Base-by-base conservation (phyloP, 1,140 invertebrate species). In the Papilio polytes region DNA sequence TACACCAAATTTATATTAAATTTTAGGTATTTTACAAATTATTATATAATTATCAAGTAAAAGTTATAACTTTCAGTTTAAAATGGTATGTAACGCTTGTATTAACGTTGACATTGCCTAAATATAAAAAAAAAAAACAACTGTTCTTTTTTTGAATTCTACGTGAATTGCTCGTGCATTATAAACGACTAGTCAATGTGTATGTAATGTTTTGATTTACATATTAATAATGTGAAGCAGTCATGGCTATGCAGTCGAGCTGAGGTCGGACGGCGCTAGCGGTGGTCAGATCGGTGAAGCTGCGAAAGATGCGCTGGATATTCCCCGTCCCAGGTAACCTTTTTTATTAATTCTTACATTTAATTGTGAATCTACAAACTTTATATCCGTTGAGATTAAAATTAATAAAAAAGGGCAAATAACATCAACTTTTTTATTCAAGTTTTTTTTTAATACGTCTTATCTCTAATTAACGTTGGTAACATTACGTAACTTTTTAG, bases 291-390 rank as follows among this genome's bases (percentile, higher is more conserved):
- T 76, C 79, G 79, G 66, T 77, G 80, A 85, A 86, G 80, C 66
- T 80, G 86, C 87, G 80, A 92, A 91, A 87, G 88, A 94, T 94
- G 92, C 92, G 91, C 87, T 94, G 92, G 92, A 93, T 94, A 89
- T 92, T 93, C 82, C 92, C 91, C 85, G 91, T 94, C 73, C 92
- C 92, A 93, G 92, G 92, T 94, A 36, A n/a, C n/a, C n/a, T 4
- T 36, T 36, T 36, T 36, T 36, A 36, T 36, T 36, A 3, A 36
- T n/a, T n/a, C n/a, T n/a, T n/a, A n/a, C n/a, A n/a, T n/a, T n/a
- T n/a, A n/a, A n/a, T n/a, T n/a, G n/a, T n/a, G n/a, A n/a, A n/a
- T n/a, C n/a, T n/a, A n/a, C n/a, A n/a, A n/a, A n/a, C n/a, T n/a
- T n/a, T n/a, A n/a, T n/a, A n/a, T n/a, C n/a, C n/a, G n/a, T n/a